Evolutionary conservation across 1,140 invertebrate species (phyloP).

Genomic region (Glomeris maerens): DNA sequence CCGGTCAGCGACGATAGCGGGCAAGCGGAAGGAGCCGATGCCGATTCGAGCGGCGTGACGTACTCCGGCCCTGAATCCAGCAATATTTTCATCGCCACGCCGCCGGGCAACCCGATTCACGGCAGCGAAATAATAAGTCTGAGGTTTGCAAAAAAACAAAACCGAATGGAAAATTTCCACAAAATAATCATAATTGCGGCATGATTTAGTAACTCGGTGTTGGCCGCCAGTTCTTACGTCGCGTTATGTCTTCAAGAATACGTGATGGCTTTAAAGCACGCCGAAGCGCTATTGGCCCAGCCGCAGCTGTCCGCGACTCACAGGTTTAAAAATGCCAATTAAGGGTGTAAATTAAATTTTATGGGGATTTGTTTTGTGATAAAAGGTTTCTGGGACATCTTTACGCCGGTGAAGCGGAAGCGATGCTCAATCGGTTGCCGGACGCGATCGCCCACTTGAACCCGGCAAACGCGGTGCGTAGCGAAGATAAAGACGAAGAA

Average conservation of each 20-base stretch:
- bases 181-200: too few species aligned
- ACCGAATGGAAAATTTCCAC: too few species aligned
- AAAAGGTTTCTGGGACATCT: slow-evolving; percentile 70
- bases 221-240: slow-evolving; percentile 67
- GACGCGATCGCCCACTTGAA: slow-evolving; percentile 76
- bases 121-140: slow-evolving; percentile 13
- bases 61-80: too few species aligned
- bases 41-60: too few species aligned
- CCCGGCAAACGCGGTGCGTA: too few species aligned
- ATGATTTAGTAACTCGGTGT: slow-evolving; percentile 45
- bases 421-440: slow-evolving; percentile 61
- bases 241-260: slow-evolving; percentile 71
- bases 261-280: slow-evolving; percentile 58
- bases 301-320: slow-evolving; percentile 48
- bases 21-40: too few species aligned
- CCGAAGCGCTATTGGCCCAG: slow-evolving; percentile 50
- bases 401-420: slow-evolving; percentile 77
- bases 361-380: too few species aligned
- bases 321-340: too few species aligned
- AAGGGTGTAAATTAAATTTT: too few species aligned
- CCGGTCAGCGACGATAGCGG: too few species aligned
- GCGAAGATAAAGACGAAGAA: too few species aligned
- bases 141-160: slow-evolving; percentile 1
- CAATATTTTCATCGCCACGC: too few species aligned
- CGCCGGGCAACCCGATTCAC: slow-evolving; percentile 16